Conservation (phyloP, 2,888 invertebrate genomes). For the Agrochola litura region DNA sequence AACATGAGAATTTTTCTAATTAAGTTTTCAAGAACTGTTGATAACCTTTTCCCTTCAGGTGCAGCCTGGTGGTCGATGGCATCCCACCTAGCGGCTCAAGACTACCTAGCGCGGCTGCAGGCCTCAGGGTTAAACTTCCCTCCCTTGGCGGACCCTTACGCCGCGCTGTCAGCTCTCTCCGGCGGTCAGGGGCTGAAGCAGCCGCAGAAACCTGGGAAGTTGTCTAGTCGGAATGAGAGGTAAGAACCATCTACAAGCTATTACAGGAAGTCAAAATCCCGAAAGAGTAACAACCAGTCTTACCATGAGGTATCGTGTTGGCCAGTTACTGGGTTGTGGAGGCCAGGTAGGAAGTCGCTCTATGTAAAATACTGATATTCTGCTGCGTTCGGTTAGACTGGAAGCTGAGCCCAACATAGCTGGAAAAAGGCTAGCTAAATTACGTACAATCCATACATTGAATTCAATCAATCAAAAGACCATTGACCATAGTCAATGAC, state of each 20-base stretch:
- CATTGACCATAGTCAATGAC: too few relatives aligned
- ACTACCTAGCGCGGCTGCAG: slow-evolving; percentile 95
- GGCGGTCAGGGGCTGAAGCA: slow-evolving; percentile 82
- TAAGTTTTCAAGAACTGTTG: not conserved
- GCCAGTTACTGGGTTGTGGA: too few relatives aligned
- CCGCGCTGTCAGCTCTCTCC: slow-evolving; percentile 84
- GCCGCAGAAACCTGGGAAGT: slow-evolving; percentile 79
- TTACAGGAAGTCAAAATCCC: not conserved
- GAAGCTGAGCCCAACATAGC: too few relatives aligned
- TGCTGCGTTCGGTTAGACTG: too few relatives aligned
- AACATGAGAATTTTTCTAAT: not conserved
- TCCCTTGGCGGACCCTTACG: slow-evolving; percentile 90
- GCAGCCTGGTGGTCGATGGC: slow-evolving; percentile 98
- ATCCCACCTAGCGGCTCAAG: slow-evolving; percentile 96
- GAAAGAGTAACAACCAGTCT: not conserved
- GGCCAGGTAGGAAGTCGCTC: too few relatives aligned
- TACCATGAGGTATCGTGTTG: not conserved
- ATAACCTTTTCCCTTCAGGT: slow-evolving; percentile 86
- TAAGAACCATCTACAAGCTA: slow-evolving; percentile 52
- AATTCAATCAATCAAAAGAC: too few relatives aligned
- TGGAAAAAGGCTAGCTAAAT: too few relatives aligned
- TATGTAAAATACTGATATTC: too few relatives aligned
- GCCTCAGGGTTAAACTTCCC: slow-evolving; percentile 94
- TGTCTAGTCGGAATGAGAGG: slow-evolving; percentile 82
- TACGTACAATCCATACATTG: too few relatives aligned